phyloP scores from a whole-genome alignment of 1,140 invertebrate genomes.

The Bombus haemorrhoidalis region DNA sequence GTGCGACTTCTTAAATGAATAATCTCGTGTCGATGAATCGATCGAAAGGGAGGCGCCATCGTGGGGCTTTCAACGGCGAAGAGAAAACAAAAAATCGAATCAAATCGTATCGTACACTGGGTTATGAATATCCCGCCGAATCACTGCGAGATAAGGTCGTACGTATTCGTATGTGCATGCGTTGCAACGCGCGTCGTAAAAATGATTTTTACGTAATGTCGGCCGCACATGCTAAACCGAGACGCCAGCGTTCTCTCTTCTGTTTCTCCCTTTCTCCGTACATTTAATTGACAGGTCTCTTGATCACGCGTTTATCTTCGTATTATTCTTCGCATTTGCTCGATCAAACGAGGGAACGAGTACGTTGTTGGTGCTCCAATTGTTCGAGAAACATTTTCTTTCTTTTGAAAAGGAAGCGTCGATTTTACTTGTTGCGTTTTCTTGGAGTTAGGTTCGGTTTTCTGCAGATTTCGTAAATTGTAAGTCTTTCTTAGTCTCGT shows the following conservation, averaged over 20 bases:
- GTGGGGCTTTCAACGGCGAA: neutral
- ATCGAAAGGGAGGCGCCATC: neutral
- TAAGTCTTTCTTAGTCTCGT: too few relatives aligned
- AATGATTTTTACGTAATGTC: conserved; percentile 36
- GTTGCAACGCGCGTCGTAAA: conserved; percentile 10
- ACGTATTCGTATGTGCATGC: neutral
- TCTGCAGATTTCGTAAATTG: too few relatives aligned
- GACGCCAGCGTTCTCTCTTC: neutral
- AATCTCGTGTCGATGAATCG: conserved; percentile 10
- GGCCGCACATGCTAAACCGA: neutral
- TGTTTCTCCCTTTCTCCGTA: neutral
- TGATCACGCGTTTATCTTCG: neutral
- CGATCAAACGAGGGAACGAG: neutral
- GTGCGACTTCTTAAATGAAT: neutral
- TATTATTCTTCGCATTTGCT: too few relatives aligned
- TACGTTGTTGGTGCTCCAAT: neutral
- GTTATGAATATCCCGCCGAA: neutral
- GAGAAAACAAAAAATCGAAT: neutral
- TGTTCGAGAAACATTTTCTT: neutral
- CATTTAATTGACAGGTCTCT: conserved; percentile 1
- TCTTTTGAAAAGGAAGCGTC: too few relatives aligned
- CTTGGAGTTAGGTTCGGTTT: too few relatives aligned
- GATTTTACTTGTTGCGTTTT: too few relatives aligned
- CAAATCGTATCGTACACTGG: neutral
- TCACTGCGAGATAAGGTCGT: conserved; percentile 29